Evolutionary conservation across 2,113 vertebrate genomes (phyloP), one percentile per base, ranked within the genome.

Genomic region (Melanocharis versteri): DNA sequence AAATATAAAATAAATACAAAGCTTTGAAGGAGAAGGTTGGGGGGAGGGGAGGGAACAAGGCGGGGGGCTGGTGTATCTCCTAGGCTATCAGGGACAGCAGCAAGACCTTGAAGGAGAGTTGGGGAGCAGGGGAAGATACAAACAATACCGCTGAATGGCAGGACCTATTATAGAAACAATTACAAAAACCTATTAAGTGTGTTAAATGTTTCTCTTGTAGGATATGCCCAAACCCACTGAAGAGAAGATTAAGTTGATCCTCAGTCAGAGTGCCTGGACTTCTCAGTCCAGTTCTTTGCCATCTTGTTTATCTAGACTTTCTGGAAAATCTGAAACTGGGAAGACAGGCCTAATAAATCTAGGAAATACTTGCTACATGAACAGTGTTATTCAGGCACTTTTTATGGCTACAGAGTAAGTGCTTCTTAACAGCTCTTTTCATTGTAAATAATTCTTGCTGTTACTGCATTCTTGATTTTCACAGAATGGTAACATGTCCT

Each of bases 361-460:
- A 91, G 99, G 99, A 87, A 99, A 99, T 96, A 99, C 99, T 12
- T 99, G 99, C 97, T 99, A 99, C 96, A 99, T 99, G 99, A 99
- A 99, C 97, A 99, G 99, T 98, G 98, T 99, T 97, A 98, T 99
- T 94, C 99, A 99, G 97, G 99, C 99, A 44, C 98, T 99, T 79
- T 99, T 99, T 96, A 99, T 99, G 99, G 99, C 99, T 92, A 99
- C 99, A 83, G 99, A 99, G 99, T 99, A 98, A 99, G 99, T 98
- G 6, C 9, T 90, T 77, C 62, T 87, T 75, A 75, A 66, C 12
- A 47, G 9, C 39, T 75, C 20, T 69, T 30, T 72, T 61, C 13
- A 21, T 71, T 78, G 39, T 20, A 75, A n/a, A 56, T 86, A 73
- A 33, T 44, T 68, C 2, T 54, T 58, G 30, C 17, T 24, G 47